phyloP scores from a whole-genome alignment of 2,113 vertebrate species.

The Patagioenas fasciata region DNA sequence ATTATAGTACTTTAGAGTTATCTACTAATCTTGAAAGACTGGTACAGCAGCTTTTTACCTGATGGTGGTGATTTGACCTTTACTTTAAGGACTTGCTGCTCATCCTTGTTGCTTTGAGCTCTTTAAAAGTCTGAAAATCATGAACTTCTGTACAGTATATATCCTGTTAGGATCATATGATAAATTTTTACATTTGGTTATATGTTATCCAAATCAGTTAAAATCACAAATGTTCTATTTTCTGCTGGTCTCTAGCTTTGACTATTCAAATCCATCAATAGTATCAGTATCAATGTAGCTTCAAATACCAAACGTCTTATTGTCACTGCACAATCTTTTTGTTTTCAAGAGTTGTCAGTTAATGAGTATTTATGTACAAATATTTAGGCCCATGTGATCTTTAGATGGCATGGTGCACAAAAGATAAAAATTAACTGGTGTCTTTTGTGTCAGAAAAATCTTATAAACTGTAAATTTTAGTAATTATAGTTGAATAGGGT shows the following conservation, averaged over 20 bases:
- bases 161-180: accelerated
- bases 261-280: not conserved
- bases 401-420: not conserved
- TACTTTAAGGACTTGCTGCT: not conserved
- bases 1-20: not conserved
- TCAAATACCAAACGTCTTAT: not conserved
- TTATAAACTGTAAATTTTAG: not conserved
- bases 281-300: not conserved
- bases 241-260: not conserved
- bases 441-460: not conserved
- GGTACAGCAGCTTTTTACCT: not conserved
- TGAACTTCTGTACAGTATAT: not conserved
- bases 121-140: not conserved
- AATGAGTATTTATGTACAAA: not conserved
- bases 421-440: not conserved
- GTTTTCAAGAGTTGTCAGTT: not conserved
- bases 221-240: not conserved
- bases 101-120: not conserved
- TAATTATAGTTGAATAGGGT: not conserved
- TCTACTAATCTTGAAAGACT: not conserved
- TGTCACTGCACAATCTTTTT: not conserved
- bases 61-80: not conserved
- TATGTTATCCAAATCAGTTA: not conserved
- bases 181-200: not conserved
- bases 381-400: not conserved